Conservation (phyloP, 1,140 invertebrate species). For the Eufriesea mexicana region DNA sequence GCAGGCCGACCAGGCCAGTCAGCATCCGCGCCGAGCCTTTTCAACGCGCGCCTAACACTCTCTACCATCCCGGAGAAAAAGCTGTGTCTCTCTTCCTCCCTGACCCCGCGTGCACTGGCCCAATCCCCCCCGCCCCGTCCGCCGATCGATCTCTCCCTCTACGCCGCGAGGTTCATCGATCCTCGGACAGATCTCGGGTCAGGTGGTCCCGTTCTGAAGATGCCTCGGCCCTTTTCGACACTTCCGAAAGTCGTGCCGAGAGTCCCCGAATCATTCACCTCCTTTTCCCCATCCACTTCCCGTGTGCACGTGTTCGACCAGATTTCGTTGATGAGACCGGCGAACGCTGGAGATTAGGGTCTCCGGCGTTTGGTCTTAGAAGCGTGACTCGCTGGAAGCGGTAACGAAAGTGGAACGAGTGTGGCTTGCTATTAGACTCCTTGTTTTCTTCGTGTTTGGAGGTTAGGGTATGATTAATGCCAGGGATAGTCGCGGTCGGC, state of each 20-base stretch:
- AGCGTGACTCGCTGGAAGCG: background rate
- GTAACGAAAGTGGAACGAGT: background rate
- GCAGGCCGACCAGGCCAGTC: constrained; percentile 76
- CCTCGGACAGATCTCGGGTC: constrained; percentile 37
- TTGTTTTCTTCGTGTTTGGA: background rate
- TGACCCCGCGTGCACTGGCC: background rate
- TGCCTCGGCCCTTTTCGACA: constrained; percentile 27
- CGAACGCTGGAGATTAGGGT: background rate
- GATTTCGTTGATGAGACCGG: background rate
- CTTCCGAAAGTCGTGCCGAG: constrained; percentile 42
- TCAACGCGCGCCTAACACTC: constrained; percentile 77
- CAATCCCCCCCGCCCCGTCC: background rate
- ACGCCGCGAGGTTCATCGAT: constrained; percentile 41
- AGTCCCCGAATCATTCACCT: constrained; percentile 26
- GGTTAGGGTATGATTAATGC: background rate
- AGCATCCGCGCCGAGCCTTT: constrained; percentile 75
- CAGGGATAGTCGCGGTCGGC: too few relatives aligned
- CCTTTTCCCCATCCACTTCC: background rate
- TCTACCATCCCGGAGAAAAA: constrained; percentile 75
- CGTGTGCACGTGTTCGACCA: background rate
- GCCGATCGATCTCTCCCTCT: constrained; percentile 39
- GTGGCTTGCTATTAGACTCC: background rate
- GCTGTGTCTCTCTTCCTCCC: constrained; percentile 48
- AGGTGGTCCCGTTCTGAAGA: constrained; percentile 52
- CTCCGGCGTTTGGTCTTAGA: background rate